phyloP scores from a whole-genome alignment of 2,888 invertebrate species.

The Baronia brevicornis region DNA sequence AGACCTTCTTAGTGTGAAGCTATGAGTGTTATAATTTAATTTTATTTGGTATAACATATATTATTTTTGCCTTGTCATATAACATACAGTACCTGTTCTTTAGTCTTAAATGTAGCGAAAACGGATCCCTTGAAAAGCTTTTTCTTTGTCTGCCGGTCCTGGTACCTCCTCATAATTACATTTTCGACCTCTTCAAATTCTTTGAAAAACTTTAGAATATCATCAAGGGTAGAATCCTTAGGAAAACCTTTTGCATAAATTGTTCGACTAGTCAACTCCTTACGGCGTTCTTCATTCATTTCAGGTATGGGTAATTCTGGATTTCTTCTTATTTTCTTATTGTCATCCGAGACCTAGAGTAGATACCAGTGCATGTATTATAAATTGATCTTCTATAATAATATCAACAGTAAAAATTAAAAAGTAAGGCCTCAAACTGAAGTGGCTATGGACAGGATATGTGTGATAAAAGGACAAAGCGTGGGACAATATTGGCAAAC shows the following conservation, averaged over 20 bases:
- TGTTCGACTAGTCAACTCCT: slow-evolving; percentile 84
- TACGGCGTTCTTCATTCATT: slow-evolving; percentile 87
- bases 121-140: slow-evolving; percentile 93
- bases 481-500: no score
- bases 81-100: slow-evolving; percentile 83
- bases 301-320: slow-evolving; percentile 87
- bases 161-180: slow-evolving; percentile 77
- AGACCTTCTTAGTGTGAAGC: no score
- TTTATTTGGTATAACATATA: no score
- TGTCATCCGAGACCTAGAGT: slow-evolving; percentile 80
- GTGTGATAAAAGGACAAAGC: no score
- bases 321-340: slow-evolving; percentile 82
- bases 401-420: no score
- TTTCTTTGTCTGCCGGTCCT: slow-evolving; percentile 78
- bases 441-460: no score
- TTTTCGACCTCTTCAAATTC: slow-evolving; percentile 81
- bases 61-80: no score
- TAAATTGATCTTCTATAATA: no score
- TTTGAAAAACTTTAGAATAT: slow-evolving; percentile 83
- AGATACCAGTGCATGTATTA: no score
- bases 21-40: no score
- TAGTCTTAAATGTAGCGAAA: slow-evolving; percentile 88
- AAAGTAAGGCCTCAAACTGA: no score
- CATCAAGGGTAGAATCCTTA: slow-evolving; percentile 79
- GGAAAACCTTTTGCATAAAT: slow-evolving; percentile 93